These are phyloP conservation scores for Drosophila paranaensis DNA, from an alignment of 2,888 invertebrate genomes.

Conservation along the genomic window DNA sequence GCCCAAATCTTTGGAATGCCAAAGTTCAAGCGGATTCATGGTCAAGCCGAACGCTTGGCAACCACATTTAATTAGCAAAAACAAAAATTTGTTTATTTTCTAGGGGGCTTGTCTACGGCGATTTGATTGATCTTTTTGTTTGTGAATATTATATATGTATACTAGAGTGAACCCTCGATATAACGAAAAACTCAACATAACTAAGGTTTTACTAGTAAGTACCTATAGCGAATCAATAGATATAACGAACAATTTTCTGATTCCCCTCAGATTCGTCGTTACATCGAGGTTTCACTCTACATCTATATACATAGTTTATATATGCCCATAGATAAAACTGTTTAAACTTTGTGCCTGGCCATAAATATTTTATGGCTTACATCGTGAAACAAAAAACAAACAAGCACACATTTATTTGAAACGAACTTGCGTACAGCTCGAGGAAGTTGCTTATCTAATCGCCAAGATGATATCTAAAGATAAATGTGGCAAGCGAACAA, in stretches of 20 bases:
- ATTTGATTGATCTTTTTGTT: background rate
- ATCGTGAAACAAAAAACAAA: slow-evolving; percentile 23
- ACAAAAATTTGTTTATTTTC: slow-evolving; percentile 3
- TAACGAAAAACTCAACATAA: no score
- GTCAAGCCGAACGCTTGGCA: slow-evolving; percentile 25
- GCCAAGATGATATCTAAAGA: slow-evolving; percentile 48
- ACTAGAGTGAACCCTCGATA: no score
- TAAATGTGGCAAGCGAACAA: slow-evolving; percentile 55
- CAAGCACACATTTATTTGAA: background rate
- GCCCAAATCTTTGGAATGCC: slow-evolving; percentile 6
- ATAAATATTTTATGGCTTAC: slow-evolving; percentile 31
- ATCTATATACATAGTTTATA: background rate
- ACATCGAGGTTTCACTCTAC: no score
- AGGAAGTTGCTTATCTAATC: slow-evolving; percentile 60
- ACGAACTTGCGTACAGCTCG: slow-evolving; percentile 3
- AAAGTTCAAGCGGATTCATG: slow-evolving; percentile 31
- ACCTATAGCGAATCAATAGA: no score
- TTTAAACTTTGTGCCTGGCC: slow-evolving; percentile 26
- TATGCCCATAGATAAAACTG: background rate
- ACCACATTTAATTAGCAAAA: slow-evolving; percentile 17
- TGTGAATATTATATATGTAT: background rate
- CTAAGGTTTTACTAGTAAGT: no score
- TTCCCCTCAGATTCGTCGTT: no score
- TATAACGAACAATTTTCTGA: no score
- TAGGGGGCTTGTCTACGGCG: slow-evolving; percentile 46